phyloP scores from a whole-genome alignment of 2,888 invertebrate genomes.

The Digitonthophagus gazella region DNA sequence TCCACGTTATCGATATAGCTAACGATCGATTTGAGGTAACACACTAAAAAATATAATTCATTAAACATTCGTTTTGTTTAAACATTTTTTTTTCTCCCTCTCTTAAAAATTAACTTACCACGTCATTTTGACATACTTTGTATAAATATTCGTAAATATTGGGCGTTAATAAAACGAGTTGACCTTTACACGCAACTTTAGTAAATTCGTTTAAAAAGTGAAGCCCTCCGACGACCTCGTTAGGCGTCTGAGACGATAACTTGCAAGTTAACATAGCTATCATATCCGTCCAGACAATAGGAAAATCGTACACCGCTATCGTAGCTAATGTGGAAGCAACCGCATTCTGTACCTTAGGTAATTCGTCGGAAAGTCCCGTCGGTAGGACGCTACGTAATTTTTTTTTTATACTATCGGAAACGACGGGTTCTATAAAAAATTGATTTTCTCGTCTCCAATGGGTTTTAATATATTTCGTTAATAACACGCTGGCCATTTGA shows the following conservation, averaged over 20 bases:
- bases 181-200: slow-evolving; percentile 22
- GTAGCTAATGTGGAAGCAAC: slow-evolving; percentile 28
- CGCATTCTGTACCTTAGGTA: slow-evolving; percentile 27
- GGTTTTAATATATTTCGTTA: slow-evolving; percentile 30
- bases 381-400: slow-evolving; percentile 30
- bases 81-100: no score
- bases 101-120: slow-evolving; percentile 19
- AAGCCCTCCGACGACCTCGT: slow-evolving; percentile 28
- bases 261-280: slow-evolving; percentile 24
- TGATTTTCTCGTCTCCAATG: slow-evolving; percentile 29
- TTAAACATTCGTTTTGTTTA: not conserved
- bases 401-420: slow-evolving; percentile 28
- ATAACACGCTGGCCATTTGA: slow-evolving; percentile 32
- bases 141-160: slow-evolving; percentile 26
- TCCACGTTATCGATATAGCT: slow-evolving; percentile 21
- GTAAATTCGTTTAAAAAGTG: slow-evolving; percentile 29
- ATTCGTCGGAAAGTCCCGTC: slow-evolving; percentile 26
- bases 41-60: slow-evolving; percentile 19
- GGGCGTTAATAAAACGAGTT: slow-evolving; percentile 21
- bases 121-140: slow-evolving; percentile 24
- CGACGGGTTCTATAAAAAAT: slow-evolving; percentile 28
- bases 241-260: slow-evolving; percentile 23
- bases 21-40: slow-evolving; percentile 21
- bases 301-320: slow-evolving; percentile 30
- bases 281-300: slow-evolving; percentile 29